Percentiles rank a stretch among this genome's conserved stretches.
Conservation (phyloP, 2,888 invertebrate genomes). For the Drosophila fulvimacula region DNA sequence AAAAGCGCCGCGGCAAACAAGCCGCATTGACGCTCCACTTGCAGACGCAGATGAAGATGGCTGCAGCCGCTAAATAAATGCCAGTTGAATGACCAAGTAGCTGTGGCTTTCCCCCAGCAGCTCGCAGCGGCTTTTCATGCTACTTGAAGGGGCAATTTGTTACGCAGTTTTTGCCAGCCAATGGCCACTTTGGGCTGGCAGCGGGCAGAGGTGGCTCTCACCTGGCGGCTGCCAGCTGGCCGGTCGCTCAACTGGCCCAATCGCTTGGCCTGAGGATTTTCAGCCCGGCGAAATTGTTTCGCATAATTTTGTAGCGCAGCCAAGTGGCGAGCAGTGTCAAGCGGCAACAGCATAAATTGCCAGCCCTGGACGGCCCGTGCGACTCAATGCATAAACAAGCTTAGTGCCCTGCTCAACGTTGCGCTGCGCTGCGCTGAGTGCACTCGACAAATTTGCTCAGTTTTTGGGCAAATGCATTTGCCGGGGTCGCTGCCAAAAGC, state of each 20-base stretch:
- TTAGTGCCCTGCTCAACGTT: constrained; percentile 53
- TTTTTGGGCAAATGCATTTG: constrained; percentile 54
- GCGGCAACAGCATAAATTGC: constrained; percentile 63
- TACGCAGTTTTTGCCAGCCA: constrained; percentile 66
- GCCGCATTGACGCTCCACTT: constrained; percentile 27
- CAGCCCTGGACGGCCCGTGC: constrained; percentile 4
- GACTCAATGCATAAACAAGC: constrained; percentile 63
- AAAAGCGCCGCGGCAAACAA: constrained; percentile 73
- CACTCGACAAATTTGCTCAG: constrained; percentile 73
- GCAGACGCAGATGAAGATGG: constrained; percentile 13
- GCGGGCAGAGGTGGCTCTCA: constrained; percentile 25
- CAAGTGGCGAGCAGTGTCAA: constrained; percentile 76
- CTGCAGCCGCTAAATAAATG: constrained; percentile 63
- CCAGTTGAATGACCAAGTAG: constrained; percentile 61
- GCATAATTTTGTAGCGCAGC: constrained; percentile 68
- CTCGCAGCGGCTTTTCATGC: constrained; percentile 14
- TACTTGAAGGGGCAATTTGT: constrained; percentile 59
- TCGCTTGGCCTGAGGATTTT: constrained; percentile 17
- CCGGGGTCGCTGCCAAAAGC: constrained; percentile 23
- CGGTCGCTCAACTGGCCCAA: constrained; percentile 19
- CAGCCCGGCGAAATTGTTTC: constrained; percentile 68
- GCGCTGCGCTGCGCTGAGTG: constrained; percentile 53
- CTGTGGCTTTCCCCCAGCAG: constrained; percentile 8
- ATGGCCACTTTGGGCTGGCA: constrained; percentile 39
- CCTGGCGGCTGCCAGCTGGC: constrained; percentile 4